Percentiles rank a stretch among this genome's conserved stretches.
These are phyloP conservation scores for Pardalotus punctatus DNA, from an alignment of 2,113 vertebrate genomes.

Conservation along the genomic window DNA sequence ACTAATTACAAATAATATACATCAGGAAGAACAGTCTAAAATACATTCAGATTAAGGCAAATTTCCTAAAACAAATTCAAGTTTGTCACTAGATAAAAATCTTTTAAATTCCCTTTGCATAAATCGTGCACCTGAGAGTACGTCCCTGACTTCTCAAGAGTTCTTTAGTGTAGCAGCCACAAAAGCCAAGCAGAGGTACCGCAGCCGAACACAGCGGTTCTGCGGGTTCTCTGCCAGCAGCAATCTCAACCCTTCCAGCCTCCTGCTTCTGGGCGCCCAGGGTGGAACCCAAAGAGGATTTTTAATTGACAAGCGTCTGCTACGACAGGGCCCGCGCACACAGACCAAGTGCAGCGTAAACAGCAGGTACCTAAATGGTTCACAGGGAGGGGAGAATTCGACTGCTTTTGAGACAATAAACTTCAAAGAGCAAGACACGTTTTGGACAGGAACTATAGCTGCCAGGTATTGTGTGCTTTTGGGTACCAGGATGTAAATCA, in stretches of 20 bases:
- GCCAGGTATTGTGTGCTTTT: neutral
- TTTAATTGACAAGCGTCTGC: neutral
- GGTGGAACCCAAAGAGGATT: neutral
- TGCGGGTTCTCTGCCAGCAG: neutral
- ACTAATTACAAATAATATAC: neutral
- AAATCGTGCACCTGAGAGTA: neutral
- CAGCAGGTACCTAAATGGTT: rapidly evolving
- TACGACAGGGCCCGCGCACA: rapidly evolving
- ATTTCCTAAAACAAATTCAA: neutral
- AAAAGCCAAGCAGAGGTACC: neutral
- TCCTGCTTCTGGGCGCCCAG: rapidly evolving
- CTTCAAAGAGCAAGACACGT: neutral
- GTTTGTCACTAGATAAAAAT: neutral
- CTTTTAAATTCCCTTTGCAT: neutral
- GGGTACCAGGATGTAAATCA: neutral
- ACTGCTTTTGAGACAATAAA: rapidly evolving
- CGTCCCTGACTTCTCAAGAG: neutral
- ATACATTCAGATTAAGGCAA: neutral
- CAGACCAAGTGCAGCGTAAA: rapidly evolving
- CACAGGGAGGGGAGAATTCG: neutral
- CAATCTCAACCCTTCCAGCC: neutral
- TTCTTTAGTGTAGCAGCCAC: rapidly evolving
- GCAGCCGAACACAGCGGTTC: rapidly evolving
- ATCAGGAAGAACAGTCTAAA: neutral
- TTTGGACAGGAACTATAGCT: neutral